A percentile compares a stretch with the other conserved stretches of the same genome.
Conservation (phyloP, 2,113 vertebrate species). For the Mus musculus region DNA sequence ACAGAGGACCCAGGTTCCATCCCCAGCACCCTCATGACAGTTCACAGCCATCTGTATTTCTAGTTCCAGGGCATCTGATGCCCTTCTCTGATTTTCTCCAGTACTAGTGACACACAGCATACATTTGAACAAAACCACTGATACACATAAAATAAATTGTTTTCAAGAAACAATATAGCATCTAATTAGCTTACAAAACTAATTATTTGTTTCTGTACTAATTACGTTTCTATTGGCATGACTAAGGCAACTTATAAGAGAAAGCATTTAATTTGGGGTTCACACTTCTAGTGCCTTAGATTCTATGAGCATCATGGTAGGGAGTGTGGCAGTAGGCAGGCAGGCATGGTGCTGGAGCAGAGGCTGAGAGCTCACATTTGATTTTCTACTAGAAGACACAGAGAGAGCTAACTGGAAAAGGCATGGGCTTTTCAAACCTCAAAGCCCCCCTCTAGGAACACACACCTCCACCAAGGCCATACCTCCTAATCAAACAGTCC, state of each 20-base stretch:
- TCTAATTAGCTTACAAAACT: constrained; percentile 23
- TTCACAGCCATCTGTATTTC: not conserved
- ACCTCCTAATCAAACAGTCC: not conserved
- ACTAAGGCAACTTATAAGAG: not conserved
- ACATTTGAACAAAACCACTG: not conserved
- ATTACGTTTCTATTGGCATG: not conserved
- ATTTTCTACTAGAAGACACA: not conserved
- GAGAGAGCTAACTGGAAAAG: not conserved
- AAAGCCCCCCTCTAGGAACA: not conserved
- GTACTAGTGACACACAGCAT: not conserved
- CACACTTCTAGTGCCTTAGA: not conserved
- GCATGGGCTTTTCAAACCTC: not conserved
- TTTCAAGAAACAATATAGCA: not conserved
- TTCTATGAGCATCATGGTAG: not conserved
- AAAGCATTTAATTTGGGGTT: not conserved
- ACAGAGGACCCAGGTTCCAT: not conserved
- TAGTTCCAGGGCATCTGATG: not conserved
- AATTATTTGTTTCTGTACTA: not conserved
- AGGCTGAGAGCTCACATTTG: not conserved
- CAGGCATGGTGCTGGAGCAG: not conserved
- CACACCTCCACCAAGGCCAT: not conserved
- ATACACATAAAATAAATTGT: not conserved
- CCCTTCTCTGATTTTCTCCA: not conserved
- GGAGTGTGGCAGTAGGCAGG: not conserved
- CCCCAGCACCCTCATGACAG: not conserved